A percentile compares a stretch with the other conserved stretches of the same genome.
Evolutionary conservation across 2,113 vertebrate genomes (phyloP).

Genomic region (Naja naja): DNA sequence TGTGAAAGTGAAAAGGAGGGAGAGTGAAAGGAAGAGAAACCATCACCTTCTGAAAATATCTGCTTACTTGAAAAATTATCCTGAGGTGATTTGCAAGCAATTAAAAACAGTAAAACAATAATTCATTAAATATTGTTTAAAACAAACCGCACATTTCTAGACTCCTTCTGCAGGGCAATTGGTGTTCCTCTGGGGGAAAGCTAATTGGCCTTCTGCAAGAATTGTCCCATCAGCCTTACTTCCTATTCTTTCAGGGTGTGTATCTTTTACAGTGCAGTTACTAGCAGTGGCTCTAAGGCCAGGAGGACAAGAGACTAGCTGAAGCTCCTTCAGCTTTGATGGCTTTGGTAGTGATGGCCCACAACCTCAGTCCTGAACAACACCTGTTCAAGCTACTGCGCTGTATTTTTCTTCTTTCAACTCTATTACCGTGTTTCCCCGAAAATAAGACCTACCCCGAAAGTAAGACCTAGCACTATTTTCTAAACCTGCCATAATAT

Average conservation of each 20-base stretch:
- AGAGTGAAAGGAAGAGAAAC: not conserved
- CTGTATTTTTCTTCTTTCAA: not conserved
- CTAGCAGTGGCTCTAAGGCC: not conserved
- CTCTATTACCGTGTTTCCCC: no score
- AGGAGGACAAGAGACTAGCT: not conserved
- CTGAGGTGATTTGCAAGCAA: not conserved
- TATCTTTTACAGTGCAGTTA: not conserved
- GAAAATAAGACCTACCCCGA: no score
- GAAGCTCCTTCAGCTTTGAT: not conserved
- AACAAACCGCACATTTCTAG: not conserved
- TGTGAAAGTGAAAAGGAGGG: conserved; percentile 13
- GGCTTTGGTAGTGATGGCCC: not conserved
- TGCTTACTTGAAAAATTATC: not conserved
- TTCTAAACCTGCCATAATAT: no score
- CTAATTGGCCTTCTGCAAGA: not conserved
- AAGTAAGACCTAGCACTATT: no score
- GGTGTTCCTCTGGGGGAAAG: not conserved
- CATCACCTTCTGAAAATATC: not conserved
- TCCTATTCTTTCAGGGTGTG: not conserved
- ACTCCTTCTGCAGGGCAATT: not conserved
- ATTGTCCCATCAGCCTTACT: not conserved
- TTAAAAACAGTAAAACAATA: not conserved
- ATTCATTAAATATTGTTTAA: not conserved
- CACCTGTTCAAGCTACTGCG: not conserved
- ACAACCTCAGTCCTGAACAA: not conserved